Conservation (phyloP, 2,113 vertebrate genomes). For the Tetraodon nigroviridis region DNA sequence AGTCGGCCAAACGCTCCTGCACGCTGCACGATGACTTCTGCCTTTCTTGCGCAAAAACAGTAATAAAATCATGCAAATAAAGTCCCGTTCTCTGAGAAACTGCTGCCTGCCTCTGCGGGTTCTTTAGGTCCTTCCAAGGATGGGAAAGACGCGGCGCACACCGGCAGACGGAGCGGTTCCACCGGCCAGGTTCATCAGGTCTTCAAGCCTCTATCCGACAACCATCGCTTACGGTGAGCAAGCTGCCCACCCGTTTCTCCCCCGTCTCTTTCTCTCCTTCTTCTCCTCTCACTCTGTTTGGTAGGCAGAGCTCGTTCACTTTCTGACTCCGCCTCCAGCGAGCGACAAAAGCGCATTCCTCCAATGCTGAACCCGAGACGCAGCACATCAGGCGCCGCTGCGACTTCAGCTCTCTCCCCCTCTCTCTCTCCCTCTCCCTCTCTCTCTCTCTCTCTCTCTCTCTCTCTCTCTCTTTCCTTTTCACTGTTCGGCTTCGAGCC, state of each 20-base stretch:
- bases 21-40: constrained; percentile 13
- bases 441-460: neutral
- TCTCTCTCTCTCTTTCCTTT: constrained; percentile 3
- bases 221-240: constrained; percentile 50
- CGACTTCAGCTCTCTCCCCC: constrained; percentile 26
- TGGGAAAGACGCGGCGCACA: constrained; percentile 27
- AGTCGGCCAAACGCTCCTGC: constrained; percentile 37
- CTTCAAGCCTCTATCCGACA: constrained; percentile 49
- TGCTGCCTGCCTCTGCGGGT: constrained; percentile 24
- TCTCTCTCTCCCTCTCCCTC: neutral
- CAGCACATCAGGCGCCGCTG: constrained; percentile 47
- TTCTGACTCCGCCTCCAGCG: constrained; percentile 66
- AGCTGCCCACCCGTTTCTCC: constrained; percentile 49
- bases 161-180: constrained; percentile 5
- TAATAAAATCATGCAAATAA: constrained; percentile 3
- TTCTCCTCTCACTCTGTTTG: constrained; percentile 59
- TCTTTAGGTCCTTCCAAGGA: constrained; percentile 8
- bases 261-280: constrained; percentile 49
- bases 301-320: constrained; percentile 70
- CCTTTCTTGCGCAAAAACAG: constrained; percentile 3
- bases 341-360: constrained; percentile 69
- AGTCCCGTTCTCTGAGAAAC: constrained; percentile 34
- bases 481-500: constrained; percentile 28
- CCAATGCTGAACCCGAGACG: constrained; percentile 43
- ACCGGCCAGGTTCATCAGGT: constrained; percentile 42